Conservation (phyloP, 2,113 vertebrate species). For the Pagrus major region DNA sequence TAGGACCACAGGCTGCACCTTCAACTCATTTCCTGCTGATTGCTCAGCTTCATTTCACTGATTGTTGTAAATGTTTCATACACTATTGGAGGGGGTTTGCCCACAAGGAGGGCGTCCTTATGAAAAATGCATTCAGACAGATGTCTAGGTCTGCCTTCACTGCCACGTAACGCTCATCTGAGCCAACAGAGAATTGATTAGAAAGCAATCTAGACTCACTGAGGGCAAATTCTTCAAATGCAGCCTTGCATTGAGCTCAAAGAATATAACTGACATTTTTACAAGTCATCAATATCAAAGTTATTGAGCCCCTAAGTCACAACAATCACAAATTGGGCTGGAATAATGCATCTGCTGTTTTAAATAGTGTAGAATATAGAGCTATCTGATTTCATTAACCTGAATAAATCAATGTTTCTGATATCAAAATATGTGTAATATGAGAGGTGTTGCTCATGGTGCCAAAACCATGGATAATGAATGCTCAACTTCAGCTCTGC, state of each 20-base stretch:
- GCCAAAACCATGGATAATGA: neutral
- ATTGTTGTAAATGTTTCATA: conserved; percentile 81
- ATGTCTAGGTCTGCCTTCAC: conserved; percentile 77
- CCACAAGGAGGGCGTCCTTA: conserved; percentile 66
- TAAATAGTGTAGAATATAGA: conserved; percentile 3
- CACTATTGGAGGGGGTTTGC: conserved; percentile 63
- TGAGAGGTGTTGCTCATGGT: neutral
- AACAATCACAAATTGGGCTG: conserved; percentile 21
- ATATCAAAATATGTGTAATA: neutral
- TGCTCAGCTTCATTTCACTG: conserved; percentile 62
- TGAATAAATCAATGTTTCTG: neutral
- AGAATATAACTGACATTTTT: conserved; percentile 14
- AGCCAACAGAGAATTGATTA: conserved; percentile 65
- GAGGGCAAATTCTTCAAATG: conserved; percentile 30
- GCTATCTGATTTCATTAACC: neutral
- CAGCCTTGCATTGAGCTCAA: conserved; percentile 33
- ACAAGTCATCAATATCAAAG: conserved; percentile 6
- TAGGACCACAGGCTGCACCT: conserved; percentile 30
- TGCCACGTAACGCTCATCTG: conserved; percentile 50
- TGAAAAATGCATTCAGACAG: conserved; percentile 81
- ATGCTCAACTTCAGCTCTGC: neutral
- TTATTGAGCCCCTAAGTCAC: neutral
- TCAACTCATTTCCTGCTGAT: conserved; percentile 59
- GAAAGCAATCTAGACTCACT: conserved; percentile 42
- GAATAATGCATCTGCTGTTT: conserved; percentile 10